These are phyloP conservation scores for Solea solea DNA, from an alignment of 2,113 vertebrate species.

Conservation along the genomic window DNA sequence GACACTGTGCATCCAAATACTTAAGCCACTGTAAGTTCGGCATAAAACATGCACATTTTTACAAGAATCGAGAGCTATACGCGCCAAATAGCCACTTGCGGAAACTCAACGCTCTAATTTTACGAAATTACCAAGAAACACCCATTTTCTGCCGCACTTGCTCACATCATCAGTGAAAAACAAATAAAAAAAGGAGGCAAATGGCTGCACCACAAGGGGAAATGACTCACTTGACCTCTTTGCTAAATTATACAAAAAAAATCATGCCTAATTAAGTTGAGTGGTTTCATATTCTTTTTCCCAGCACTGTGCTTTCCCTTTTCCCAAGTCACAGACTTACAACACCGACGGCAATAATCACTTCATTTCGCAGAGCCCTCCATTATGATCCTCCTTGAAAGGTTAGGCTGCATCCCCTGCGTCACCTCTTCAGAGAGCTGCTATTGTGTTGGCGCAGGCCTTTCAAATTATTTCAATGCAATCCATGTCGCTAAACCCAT, in stretches of 20 bases:
- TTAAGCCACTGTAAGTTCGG: too few relatives aligned
- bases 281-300: constrained; percentile 12
- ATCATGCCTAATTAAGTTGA: constrained; percentile 37
- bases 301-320: constrained; percentile 2
- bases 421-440: constrained; percentile 29
- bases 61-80: too few relatives aligned
- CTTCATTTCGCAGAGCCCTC: constrained; percentile 41
- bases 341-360: constrained; percentile 40
- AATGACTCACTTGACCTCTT: constrained; percentile 22
- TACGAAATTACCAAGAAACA: not conserved
- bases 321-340: constrained; percentile 1
- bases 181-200: not conserved
- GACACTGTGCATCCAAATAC: too few relatives aligned
- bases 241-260: constrained; percentile 33
- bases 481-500: constrained; percentile 13
- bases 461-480: constrained; percentile 19
- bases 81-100: too few relatives aligned
- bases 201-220: not conserved
- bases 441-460: constrained; percentile 9
- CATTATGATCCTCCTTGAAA: constrained; percentile 35
- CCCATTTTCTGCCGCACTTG: not conserved
- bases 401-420: constrained; percentile 40
- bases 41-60: too few relatives aligned
- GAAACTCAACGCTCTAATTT: not conserved
- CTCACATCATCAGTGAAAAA: not conserved